These are phyloP conservation scores for Machimus rusticus DNA, from an alignment of 2,888 invertebrate species.

Conservation along the genomic window DNA sequence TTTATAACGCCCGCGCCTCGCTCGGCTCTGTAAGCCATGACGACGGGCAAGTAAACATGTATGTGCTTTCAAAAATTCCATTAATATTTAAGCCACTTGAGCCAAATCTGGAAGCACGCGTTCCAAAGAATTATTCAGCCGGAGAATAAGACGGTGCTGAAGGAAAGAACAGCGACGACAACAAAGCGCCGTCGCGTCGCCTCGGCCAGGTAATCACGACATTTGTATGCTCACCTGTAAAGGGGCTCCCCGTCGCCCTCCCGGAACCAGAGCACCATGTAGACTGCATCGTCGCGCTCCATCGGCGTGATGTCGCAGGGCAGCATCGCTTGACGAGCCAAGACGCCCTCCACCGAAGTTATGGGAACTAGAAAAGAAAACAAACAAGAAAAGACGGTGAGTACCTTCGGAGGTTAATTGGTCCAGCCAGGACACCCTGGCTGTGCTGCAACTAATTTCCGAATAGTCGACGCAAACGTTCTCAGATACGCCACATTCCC, in stretches of 20 bases:
- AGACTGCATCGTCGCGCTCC: slow-evolving; percentile 80
- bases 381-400: neutral
- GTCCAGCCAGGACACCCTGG: neutral
- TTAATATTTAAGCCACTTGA: slow-evolving; percentile 48
- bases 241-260: slow-evolving; percentile 83
- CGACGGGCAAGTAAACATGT: neutral
- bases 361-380: slow-evolving; percentile 73
- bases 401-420: neutral
- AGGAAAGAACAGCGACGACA: slow-evolving; percentile 23
- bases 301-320: slow-evolving; percentile 87
- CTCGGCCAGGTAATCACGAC: slow-evolving; percentile 34
- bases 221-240: slow-evolving; percentile 72
- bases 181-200: slow-evolving; percentile 10
- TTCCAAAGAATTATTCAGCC: slow-evolving; percentile 20
- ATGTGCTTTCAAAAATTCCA: slow-evolving; percentile 46
- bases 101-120: slow-evolving; percentile 40
- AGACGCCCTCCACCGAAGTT: slow-evolving; percentile 80
- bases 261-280: slow-evolving; percentile 90
- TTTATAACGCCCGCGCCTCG: neutral
- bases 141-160: slow-evolving; percentile 32
- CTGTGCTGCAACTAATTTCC: neutral
- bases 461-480: neutral
- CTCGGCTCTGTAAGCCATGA: neutral
- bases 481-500: neutral
- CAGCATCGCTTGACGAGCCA: slow-evolving; percentile 81